phyloP scores from a whole-genome alignment of 2,888 invertebrate species.

The Candidula unifasciata region DNA sequence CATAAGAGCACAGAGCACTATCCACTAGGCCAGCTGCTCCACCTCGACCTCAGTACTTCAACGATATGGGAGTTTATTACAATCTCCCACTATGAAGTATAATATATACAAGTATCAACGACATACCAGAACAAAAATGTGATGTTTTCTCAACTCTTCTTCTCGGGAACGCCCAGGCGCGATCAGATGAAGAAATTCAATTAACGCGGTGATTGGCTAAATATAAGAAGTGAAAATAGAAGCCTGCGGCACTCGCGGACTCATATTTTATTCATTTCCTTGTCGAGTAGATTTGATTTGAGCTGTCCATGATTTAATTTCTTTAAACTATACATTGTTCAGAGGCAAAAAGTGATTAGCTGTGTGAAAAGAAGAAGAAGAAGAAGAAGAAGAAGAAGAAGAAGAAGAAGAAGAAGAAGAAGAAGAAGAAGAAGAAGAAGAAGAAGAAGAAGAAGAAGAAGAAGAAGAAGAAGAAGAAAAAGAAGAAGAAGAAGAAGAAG shows the following conservation, averaged over 20 bases:
- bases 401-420: too few relatives aligned
- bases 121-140: slow-evolving; percentile 32
- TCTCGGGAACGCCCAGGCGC: background rate
- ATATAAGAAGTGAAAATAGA: slow-evolving; percentile 50
- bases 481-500: too few relatives aligned
- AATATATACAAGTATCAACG: background rate
- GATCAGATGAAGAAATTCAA: slow-evolving; percentile 50
- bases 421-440: too few relatives aligned
- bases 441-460: too few relatives aligned
- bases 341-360: slow-evolving; percentile 36
- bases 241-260: slow-evolving; percentile 41
- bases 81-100: too few relatives aligned
- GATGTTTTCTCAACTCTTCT: background rate
- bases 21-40: too few relatives aligned
- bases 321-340: slow-evolving; percentile 39
- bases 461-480: too few relatives aligned
- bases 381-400: too few relatives aligned
- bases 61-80: too few relatives aligned
- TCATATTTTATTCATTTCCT: slow-evolving; percentile 52
- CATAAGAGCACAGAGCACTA: too few relatives aligned
- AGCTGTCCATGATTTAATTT: slow-evolving; percentile 45
- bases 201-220: slow-evolving; percentile 49
- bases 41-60: too few relatives aligned
- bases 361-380: slow-evolving; percentile 3
- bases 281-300: slow-evolving; percentile 34